Conservation (phyloP, 1,140 invertebrate species). For the Dreissena polymorpha region DNA sequence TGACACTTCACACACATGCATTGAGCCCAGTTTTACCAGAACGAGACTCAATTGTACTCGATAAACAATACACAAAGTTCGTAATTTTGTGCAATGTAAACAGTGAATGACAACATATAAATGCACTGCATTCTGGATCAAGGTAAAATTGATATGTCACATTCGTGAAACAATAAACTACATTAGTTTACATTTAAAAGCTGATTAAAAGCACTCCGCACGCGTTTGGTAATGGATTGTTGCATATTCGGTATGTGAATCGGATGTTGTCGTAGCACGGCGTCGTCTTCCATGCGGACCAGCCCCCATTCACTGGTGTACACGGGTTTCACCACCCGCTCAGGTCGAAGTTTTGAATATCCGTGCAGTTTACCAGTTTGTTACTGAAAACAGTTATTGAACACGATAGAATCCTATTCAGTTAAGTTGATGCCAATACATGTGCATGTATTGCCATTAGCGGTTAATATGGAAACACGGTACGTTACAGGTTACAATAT, state of each 20-base stretch:
- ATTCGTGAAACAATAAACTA: no score
- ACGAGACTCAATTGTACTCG: no score
- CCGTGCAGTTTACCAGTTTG: not conserved
- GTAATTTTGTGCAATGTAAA: no score
- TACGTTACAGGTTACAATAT: no score
- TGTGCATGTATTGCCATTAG: not conserved
- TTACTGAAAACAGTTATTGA: not conserved
- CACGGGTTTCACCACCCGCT: not conserved
- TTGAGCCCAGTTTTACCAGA: no score
- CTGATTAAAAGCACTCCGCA: not conserved
- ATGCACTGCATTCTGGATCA: no score
- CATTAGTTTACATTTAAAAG: not conserved
- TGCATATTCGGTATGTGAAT: not conserved
- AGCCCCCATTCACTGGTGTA: not conserved
- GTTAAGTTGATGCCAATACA: no score
- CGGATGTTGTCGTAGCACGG: not conserved
- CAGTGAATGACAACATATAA: no score
- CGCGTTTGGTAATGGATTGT: not conserved
- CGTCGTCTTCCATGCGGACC: not conserved
- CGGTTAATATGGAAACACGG: no score
- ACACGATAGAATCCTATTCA: not conserved
- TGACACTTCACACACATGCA: no score
- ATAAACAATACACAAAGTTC: no score
- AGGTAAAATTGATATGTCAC: no score
- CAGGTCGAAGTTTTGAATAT: not conserved